Evolutionary conservation across 1,140 invertebrate genomes (phyloP).

Genomic region (Drosophila auraria): DNA sequence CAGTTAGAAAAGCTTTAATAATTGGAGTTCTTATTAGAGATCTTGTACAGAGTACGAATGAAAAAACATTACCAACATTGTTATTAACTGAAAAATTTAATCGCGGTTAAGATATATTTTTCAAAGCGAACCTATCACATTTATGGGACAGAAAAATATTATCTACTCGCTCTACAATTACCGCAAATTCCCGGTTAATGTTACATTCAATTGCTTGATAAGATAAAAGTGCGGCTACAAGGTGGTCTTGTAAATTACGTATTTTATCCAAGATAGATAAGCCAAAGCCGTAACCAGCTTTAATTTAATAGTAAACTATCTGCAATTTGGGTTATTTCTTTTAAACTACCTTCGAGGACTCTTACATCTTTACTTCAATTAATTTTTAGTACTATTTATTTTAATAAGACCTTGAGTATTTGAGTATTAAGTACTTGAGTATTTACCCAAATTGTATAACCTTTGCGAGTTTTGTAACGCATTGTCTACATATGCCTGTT

Average conservation of each 20-base stretch:
- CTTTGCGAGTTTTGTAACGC: background rate
- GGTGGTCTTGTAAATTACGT: background rate
- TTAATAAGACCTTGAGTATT: background rate
- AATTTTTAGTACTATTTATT: no score
- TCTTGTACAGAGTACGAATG: no score
- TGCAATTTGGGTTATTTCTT: no score
- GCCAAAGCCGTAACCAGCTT: background rate
- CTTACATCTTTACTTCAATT: no score
- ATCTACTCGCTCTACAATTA: background rate
- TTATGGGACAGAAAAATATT: background rate
- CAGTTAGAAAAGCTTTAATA: no score
- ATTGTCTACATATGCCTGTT: slow-evolving; percentile 1
- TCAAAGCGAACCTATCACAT: background rate
- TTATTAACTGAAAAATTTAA: no score
- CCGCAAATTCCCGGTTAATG: background rate
- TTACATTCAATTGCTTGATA: slow-evolving; percentile 8
- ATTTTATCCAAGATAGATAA: slow-evolving; percentile 4
- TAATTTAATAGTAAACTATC: background rate
- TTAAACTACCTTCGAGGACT: no score
- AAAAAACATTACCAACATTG: no score
- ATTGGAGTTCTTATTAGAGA: no score
- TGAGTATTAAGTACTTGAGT: background rate
- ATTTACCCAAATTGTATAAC: background rate
- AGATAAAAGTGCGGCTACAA: background rate
- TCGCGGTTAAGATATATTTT: background rate